A percentile compares a stretch with the other conserved stretches of the same genome.
These are phyloP conservation scores for Alligator sinensis DNA, from an alignment of 2,113 vertebrate genomes.

Conservation along the genomic window DNA sequence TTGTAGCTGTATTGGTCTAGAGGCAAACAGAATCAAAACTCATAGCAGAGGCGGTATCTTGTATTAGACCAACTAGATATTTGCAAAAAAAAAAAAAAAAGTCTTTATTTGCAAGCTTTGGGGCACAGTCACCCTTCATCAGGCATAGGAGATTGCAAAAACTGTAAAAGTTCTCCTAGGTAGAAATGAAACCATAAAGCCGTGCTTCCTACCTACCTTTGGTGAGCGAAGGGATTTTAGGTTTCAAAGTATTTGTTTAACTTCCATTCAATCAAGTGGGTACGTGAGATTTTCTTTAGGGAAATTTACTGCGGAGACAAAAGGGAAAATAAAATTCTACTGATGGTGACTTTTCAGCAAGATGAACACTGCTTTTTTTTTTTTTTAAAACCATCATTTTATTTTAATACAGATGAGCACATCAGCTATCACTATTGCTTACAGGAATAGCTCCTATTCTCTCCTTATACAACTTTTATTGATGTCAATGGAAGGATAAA, in stretches of 20 bases:
- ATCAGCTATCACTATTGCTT: conserved; percentile 74
- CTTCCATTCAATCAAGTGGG: conserved; percentile 61
- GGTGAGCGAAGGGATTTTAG: background rate
- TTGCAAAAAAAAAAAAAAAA: no score
- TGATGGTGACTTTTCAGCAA: conserved; percentile 71
- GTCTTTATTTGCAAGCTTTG: no score
- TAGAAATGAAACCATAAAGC: no score
- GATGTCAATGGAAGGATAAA: conserved; percentile 69
- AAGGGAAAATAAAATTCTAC: conserved; percentile 75
- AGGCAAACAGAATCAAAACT: no score
- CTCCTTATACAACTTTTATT: conserved; percentile 61
- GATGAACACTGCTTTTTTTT: conserved; percentile 39
- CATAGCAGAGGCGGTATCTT: no score
- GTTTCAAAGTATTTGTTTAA: conserved; percentile 25
- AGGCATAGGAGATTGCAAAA: no score
- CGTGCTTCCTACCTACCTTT: background rate
- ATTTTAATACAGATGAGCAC: conserved; percentile 71
- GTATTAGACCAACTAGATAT: no score
- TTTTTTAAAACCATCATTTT: conserved; percentile 62
- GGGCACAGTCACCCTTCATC: no score
- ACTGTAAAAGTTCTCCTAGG: no score
- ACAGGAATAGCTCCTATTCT: conserved; percentile 36
- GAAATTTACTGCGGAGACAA: conserved; percentile 72
- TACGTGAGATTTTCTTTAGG: conserved; percentile 73
- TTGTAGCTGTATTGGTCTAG: no score